Conservation (phyloP, 2,888 invertebrate species). For the Malthinus flaveolus region DNA sequence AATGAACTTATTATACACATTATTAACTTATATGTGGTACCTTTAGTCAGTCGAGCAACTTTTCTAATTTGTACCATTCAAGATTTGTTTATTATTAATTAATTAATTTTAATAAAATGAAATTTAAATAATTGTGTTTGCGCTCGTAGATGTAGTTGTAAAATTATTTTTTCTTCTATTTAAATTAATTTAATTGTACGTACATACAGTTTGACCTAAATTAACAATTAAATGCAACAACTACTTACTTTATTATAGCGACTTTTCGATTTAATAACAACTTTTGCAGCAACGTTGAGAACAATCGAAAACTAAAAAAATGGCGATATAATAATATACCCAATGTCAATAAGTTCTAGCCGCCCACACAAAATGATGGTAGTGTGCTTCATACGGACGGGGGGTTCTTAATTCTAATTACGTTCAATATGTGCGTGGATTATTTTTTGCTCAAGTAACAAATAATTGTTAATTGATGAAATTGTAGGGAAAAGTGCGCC, state of each 20-base stretch:
- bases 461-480: slow-evolving; percentile 22
- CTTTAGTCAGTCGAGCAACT: too few species aligned
- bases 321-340: slow-evolving; percentile 15
- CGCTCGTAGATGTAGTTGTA: too few species aligned
- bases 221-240: slow-evolving; percentile 14
- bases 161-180: background rate
- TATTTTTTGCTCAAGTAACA: slow-evolving; percentile 13
- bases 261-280: background rate
- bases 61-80: too few species aligned
- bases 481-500: slow-evolving; percentile 3
- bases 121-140: too few species aligned
- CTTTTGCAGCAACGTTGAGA: slow-evolving; percentile 22
- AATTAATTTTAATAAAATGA: too few species aligned
- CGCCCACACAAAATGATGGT: slow-evolving; percentile 33
- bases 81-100: too few species aligned
- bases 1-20: too few species aligned
- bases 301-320: slow-evolving; percentile 22
- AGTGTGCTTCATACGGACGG: slow-evolving; percentile 8
- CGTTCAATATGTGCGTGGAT: slow-evolving; percentile 17
- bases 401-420: slow-evolving; percentile 9
- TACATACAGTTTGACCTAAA: slow-evolving; percentile 22
- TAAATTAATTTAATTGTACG: background rate
- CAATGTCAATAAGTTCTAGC: slow-evolving; percentile 35
- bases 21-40: too few species aligned
- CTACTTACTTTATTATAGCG: too few species aligned